phyloP scores from a whole-genome alignment of 2,888 invertebrate genomes.

The Melinopterus prodromus region DNA sequence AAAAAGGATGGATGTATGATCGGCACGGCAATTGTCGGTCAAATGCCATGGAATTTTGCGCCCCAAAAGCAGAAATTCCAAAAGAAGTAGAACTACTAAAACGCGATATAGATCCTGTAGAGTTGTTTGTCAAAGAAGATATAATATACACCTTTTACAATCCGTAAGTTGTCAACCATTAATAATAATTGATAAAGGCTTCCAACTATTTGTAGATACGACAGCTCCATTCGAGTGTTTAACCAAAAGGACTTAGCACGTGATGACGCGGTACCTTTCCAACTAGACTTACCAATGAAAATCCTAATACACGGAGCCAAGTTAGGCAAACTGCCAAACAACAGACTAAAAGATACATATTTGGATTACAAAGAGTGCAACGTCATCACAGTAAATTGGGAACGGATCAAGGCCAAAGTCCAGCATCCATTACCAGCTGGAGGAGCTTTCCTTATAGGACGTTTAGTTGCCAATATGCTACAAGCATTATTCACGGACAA shows the following conservation, averaged over 20 bases:
- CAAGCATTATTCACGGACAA: constrained; percentile 54
- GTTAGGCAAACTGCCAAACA: constrained; percentile 58
- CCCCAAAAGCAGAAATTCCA: not conserved
- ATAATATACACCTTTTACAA: constrained; percentile 11
- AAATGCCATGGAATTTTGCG: not conserved
- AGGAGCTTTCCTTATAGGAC: constrained; percentile 62
- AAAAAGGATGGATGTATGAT: not conserved
- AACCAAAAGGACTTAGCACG: not conserved
- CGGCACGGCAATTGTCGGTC: not conserved
- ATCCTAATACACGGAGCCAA: constrained; percentile 66
- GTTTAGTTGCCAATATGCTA: constrained; percentile 60
- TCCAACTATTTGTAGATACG: not conserved
- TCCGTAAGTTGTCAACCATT: not conserved
- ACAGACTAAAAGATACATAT: constrained; percentile 60
- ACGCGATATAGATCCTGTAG: not conserved
- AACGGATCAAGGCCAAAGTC: constrained; percentile 45
- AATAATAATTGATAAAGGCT: not conserved
- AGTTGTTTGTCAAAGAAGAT: not conserved
- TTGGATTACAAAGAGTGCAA: constrained; percentile 61
- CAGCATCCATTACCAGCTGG: constrained; percentile 51
- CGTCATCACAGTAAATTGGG: constrained; percentile 64
- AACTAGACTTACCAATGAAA: constrained; percentile 51
- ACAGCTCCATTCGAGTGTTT: not conserved
- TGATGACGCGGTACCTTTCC: not conserved
- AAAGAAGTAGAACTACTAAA: not conserved